Base-by-base conservation (phyloP, 2,888 invertebrate genomes). In the Germaria angustata region DNA sequence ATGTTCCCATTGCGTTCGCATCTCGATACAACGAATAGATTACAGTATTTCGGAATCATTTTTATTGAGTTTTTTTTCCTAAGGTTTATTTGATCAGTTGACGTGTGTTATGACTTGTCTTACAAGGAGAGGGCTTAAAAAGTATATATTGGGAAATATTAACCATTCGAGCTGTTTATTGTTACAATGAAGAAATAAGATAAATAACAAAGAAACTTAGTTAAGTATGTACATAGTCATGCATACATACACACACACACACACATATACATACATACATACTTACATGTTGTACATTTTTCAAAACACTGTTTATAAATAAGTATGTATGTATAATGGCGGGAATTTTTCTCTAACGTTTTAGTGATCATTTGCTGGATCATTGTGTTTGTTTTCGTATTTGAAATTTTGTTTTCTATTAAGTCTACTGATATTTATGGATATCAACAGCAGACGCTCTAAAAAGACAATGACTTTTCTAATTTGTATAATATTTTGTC, bases 21-120 rank as follows among this genome's bases (percentile, higher is more conserved):
- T 11, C 44, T 2, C 13, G 20, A 49, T 28, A 34, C n/a, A 34
- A 22, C 28, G 28, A 44, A 15, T 59, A 39, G 11, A 36, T 36
- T 22, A 17, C 4, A 39, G 15, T 63, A 32, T 44, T 59, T 59
- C 4, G 5, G 17, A 59, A 44, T 24, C n/a, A 17, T 20, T 28
- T 32, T n/a, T 46, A 22, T 49, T 34, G 15, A 41, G 8, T 22
- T 69, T 17, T 46, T 76, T 59, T 46, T 80, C 84, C 80, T 80
- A 53, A 80, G 80, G 84, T 87, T 86, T 88, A 86, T 86, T 86
- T 86, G 88, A 88, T 89, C 89, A 89, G 88, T 89, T 89, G 89
- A 88, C 88, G 88, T 89, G 89, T 89, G 89, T 89, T 88, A 86
- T 89, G 89, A 85, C 84, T 82, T 76, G 36, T 53, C 59, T 72